phyloP scores from a whole-genome alignment of 2,797 vertebrate species.

The Schizothorax lantsangensis region DNA sequence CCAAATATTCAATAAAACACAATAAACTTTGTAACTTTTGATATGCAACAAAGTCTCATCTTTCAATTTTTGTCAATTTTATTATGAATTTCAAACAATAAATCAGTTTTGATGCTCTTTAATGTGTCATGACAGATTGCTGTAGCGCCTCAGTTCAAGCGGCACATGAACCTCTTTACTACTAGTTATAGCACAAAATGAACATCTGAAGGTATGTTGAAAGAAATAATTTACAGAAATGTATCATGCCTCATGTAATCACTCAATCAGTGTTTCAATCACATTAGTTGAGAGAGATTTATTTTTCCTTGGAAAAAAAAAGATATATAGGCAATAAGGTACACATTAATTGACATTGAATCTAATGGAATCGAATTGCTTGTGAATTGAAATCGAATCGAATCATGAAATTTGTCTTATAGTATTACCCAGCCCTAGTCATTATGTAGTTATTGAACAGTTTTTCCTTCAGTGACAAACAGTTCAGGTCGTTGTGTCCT shows the following conservation, averaged over 20 bases:
- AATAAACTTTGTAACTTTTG: background rate
- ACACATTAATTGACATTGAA: too few relatives aligned
- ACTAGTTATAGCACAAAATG: background rate
- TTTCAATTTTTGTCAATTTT: too few relatives aligned
- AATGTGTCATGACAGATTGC: background rate
- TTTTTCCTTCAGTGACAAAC: background rate
- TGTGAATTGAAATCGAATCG: background rate
- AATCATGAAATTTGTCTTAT: background rate
- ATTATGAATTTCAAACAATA: background rate
- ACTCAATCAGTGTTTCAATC: too few relatives aligned
- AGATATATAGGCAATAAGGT: too few relatives aligned
- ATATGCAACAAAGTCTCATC: too few relatives aligned
- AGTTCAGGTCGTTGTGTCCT: background rate
- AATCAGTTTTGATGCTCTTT: background rate
- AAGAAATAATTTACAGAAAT: background rate
- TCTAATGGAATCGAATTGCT: too few relatives aligned
- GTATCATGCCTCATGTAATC: background rate
- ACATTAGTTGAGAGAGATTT: background rate
- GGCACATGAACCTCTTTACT: background rate
- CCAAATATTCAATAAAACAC: background rate
- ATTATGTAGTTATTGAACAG: background rate
- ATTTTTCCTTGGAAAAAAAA: background rate
- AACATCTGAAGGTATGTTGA: background rate
- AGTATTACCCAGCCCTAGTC: background rate
- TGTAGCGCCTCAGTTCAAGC: background rate